Evolutionary conservation across 2,888 invertebrate genomes (phyloP), one percentile per base, ranked within the genome.

Genomic region (Parapristionchus giblindavisi): DNA sequence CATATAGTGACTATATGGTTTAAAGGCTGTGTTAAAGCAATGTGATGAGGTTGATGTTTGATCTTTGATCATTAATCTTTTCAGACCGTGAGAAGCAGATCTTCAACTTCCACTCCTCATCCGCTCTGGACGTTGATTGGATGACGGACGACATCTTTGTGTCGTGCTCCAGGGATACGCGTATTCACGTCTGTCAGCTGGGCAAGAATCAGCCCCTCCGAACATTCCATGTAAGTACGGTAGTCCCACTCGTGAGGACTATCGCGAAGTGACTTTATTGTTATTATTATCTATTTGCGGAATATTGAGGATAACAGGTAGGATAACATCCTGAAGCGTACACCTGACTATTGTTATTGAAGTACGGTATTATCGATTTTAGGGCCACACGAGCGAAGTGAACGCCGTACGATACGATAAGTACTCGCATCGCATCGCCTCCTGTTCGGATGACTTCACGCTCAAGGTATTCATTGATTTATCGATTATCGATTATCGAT

Each of bases 341-440:
- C n/a, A n/a, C n/a, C n/a, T n/a, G n/a, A n/a, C n/a, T n/a, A n/a
- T n/a, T n/a, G n/a, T n/a, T n/a, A n/a, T n/a, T n/a, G n/a, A n/a
- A n/a, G n/a, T n/a, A n/a, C n/a, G n/a, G n/a, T n/a, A n/a, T 54
- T 14, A 21, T 43, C 21, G 27, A 43, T 76, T 83, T 14, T 65
- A 84, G 82, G 84, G 83, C 6, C 85, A 86, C 70, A 85, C 89
- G 88, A 98, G 98, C 90, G 98, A 99, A 91, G 98, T 99, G 0
- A 99, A 99, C 90, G 98, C 99, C 38, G 98, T 99, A 82, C 98
- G 98, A 90, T 99, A 98, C 98, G 97, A 99, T 90, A 97, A 97
- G 3, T 95, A 96, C 91, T 98, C 98, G 54, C 51, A 75, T 11
- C 65, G 98, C 74, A 90, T 99, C 80, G 99, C 99, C 3, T 97